phyloP scores from a whole-genome alignment of 2,797 vertebrate genomes.

The Protosalanx chinensis region DNA sequence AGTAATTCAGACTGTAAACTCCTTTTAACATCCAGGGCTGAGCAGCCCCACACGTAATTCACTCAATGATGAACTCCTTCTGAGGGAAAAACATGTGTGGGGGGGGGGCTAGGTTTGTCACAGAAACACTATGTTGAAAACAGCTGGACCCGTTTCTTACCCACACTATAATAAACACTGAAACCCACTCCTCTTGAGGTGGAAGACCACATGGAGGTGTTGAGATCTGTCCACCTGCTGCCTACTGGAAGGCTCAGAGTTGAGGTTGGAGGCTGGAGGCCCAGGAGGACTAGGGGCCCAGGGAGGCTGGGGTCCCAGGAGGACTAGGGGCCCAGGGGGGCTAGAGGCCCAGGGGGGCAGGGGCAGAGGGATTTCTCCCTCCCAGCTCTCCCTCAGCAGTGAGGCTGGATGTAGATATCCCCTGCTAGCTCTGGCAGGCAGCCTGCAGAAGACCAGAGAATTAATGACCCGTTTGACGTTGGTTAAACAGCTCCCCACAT shows the following conservation, averaged over 20 bases:
- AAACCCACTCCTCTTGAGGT: neutral
- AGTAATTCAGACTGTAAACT: too few species aligned
- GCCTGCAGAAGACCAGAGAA: conserved; percentile 21
- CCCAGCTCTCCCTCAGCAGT: too few species aligned
- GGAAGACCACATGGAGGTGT: neutral
- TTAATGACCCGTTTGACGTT: conserved; percentile 11
- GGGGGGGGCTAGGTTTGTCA: neutral
- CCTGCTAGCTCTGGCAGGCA: neutral
- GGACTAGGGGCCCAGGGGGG: too few species aligned
- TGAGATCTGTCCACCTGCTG: neutral
- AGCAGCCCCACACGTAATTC: neutral
- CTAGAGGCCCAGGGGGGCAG: too few species aligned
- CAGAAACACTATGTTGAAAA: neutral
- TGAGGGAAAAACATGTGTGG: neutral
- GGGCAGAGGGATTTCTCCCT: too few species aligned
- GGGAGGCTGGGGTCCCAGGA: too few species aligned
- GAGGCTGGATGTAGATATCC: neutral
- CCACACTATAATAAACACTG: neutral
- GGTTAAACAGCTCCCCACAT: conserved; percentile 35
- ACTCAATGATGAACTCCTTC: neutral
- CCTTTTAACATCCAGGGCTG: too few species aligned
- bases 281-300: too few species aligned
- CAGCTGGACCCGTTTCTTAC: neutral
- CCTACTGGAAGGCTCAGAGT: neutral
- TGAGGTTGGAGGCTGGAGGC: neutral